Percentiles rank a stretch among this genome's conserved stretches.
phyloP scores from a whole-genome alignment of 2,797 vertebrate genomes.

The Takifugu rubripes region DNA sequence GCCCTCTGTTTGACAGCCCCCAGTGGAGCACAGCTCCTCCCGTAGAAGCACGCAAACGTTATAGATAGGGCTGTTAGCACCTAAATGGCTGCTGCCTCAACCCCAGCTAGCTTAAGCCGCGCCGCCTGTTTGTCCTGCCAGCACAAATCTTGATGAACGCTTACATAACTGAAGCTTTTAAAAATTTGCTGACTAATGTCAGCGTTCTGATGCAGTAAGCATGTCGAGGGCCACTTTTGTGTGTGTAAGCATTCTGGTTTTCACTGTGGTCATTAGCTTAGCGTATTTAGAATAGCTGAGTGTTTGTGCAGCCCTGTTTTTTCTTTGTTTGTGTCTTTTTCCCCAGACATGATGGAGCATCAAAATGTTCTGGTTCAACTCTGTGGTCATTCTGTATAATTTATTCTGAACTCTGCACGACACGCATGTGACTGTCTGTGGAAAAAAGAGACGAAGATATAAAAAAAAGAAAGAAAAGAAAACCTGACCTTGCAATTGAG shows the following conservation, averaged over 20 bases:
- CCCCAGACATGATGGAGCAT: not conserved
- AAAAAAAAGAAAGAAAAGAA: too few species aligned
- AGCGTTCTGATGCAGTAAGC: not conserved
- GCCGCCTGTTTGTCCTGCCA: not conserved
- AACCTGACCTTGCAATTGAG: too few species aligned
- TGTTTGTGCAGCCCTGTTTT: not conserved
- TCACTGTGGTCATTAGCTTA: not conserved
- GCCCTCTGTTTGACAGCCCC: conserved; percentile 59
- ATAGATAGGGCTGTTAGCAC: conserved; percentile 21
- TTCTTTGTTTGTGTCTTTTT: not conserved
- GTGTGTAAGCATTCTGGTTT: not conserved
- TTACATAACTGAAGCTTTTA: conserved; percentile 11
- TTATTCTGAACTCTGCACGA: not conserved
- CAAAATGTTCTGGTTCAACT: conserved; percentile 24
- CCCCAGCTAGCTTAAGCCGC: not conserved
- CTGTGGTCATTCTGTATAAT: conserved; percentile 27
- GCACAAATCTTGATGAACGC: conserved; percentile 5
- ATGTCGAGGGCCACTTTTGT: not conserved
- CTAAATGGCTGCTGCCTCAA: conserved; percentile 1
- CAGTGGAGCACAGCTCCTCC: conserved; percentile 24
- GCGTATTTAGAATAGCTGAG: conserved; percentile 6
- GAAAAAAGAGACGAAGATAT: too few species aligned
- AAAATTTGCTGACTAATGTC: conserved; percentile 1
- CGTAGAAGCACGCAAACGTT: conserved; percentile 27
- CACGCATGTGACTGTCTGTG: not conserved